Base-by-base conservation (phyloP, 2,113 vertebrate species). In the Ameiurus melas region DNA sequence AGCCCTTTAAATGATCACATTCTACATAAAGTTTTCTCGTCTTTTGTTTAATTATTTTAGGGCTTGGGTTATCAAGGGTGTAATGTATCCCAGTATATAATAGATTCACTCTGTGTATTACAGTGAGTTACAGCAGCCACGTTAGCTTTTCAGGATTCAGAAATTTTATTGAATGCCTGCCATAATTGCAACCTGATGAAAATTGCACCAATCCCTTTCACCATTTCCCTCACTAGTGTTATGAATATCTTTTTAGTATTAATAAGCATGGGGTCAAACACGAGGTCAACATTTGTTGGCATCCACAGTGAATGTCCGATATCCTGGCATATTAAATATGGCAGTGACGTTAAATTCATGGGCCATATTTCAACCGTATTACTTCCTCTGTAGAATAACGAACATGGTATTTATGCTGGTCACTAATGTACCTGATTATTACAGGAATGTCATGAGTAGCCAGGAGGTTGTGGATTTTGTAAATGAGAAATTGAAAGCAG, bases 391-490 rank as follows among this genome's bases (percentile, higher is more conserved):
- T 51, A 62, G 43, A 83, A 5, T 36, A 58, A 36, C 17, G 14
- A 16, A 10, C 79, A 62, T 16, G 30, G 57, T 84, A 6, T 70
- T 85, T 71, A 51, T 71, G n/a, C 10, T 82, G 14, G 43, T 47
- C 39, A 60, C 20, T 62, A 36, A 73, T 16, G 62, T 25, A 12
- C 4, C 43, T 80, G 22, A 60, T 66, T 58, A 25, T 81, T 60
- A 78, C 93, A 99, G 98, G 98, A 99, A 99, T 82, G 98, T 99
- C 89, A 96, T 99, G 94, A 99, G 98, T 96, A 99, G 98, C 93
- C 98, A 99, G 93, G 98, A 99, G 91, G 98, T 99, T 90, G 97
- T 99, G 93, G 98, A 99, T 94, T 99, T 99, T 92, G 95, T 99
- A 93, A 97, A 96, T 62, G 96, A 97, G 83, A 96, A 97, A 93